phyloP scores from a whole-genome alignment of 2,888 invertebrate genomes.

The Aphidoletes aphidimyza region DNA sequence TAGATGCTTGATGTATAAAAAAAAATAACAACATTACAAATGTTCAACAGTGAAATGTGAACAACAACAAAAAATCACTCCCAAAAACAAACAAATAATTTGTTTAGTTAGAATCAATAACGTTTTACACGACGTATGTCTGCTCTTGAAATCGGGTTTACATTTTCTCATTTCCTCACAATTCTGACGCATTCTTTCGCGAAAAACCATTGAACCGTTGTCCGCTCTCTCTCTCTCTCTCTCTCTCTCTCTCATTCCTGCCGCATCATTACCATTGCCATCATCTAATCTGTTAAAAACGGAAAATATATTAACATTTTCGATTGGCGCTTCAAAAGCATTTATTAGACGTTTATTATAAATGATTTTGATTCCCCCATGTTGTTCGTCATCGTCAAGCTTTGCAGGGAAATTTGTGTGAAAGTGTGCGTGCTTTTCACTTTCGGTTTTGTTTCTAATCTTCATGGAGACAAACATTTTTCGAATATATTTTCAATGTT shows the following conservation, averaged over 20 bases:
- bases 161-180: too few relatives aligned
- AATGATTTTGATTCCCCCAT: conserved; percentile 35
- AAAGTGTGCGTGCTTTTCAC: too few relatives aligned
- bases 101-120: conserved; percentile 38
- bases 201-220: neutral
- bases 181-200: too few relatives aligned
- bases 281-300: neutral
- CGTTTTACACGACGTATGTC: too few relatives aligned
- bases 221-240: neutral
- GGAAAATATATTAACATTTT: conserved; percentile 50
- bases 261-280: neutral
- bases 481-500: too few relatives aligned
- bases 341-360: conserved; percentile 53
- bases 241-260: neutral
- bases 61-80: conserved; percentile 3
- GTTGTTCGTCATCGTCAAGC: neutral
- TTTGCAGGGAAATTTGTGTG: too few relatives aligned
- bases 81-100: conserved; percentile 25
- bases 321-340: conserved; percentile 37
- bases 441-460: too few relatives aligned
- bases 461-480: too few relatives aligned
- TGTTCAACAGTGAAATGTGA: too few relatives aligned
- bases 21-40: too few relatives aligned
- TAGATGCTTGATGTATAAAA: too few relatives aligned
- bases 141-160: too few relatives aligned